Evolutionary conservation across 2,888 invertebrate genomes (phyloP), one percentile per base, ranked within the genome.

Genomic region (Gandaritis pyraliata): DNA sequence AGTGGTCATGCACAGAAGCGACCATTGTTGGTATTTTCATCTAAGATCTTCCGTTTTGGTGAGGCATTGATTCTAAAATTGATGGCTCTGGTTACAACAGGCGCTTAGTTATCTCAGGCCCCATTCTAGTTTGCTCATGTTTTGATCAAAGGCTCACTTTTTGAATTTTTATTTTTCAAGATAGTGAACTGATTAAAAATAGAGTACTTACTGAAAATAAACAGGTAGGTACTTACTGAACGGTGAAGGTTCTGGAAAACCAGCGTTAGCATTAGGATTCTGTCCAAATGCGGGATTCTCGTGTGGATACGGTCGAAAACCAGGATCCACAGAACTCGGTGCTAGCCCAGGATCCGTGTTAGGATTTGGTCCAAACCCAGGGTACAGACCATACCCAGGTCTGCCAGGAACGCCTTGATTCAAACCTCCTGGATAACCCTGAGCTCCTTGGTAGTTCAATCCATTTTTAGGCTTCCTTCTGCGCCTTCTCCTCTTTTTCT

Each of bases 401-500:
- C 52, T 45, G 11, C 29, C 29, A 36, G 48, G 45, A 10, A 29
- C 47, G 12, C 47, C 48, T 48, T 33, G 48, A 33, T 39, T 49
- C 16, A 46, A 46, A 52, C 36, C n/a, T 43, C 61, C 61, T 39
- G 48, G 59, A 48, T 63, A 48, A 15, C 66, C 11, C 10, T 16
- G 8, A 11, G 16, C 16, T 10, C 43, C 43, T 16, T 43, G 43
- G 43, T 43, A 16, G 60, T 65, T 29, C 65, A 47, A 53, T 70
- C 74, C 62, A 8, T 71, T 70, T 33, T 72, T 76, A 1, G 75
- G 77, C 59, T 71, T 81, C 38, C 78, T 74, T 48, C 82, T 76
- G 4, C 81, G 78, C 38, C 79, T 77, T 41, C 77, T 77, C 61
- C 16, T 16, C 16, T 74, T 85, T 50, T 74, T 81, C 41, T 75